Base-by-base conservation (phyloP, 2,888 invertebrate species). In the Thymelicus lineola region DNA sequence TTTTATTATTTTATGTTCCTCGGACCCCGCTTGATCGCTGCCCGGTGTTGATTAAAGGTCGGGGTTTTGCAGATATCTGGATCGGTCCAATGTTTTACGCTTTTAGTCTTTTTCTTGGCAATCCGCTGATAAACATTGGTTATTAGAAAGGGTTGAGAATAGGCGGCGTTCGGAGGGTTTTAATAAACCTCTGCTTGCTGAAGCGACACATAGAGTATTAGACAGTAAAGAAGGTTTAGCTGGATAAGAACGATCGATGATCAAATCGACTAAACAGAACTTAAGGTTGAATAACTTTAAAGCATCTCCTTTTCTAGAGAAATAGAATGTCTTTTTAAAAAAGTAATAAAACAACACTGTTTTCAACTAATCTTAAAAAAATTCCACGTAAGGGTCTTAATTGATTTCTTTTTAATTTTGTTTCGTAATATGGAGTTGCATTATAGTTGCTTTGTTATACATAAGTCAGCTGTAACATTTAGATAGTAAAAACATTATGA, bases 31-130 rank as follows among this genome's bases (percentile, higher is more conserved):
- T 90, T 88, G 91, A 88, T 89, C 88, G 86, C 78, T 79, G 74
- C 72, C 70, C 70, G 71, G 81, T 81, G 87, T 88, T 91, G 90
- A 91, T 91, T 90, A 88, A 88, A 87, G 88, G 86, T 85, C 77
- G 79, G 79, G 80, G 83, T 83, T 84, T 82, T 77, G 74, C 72
- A 75, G 77, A 71, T 77, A 82, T 82, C 78, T 80, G 77, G 73
- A 76, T 73, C 77, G 76, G 75, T 80, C 75, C 75, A 50, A 72
- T 73, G 75, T 75, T 80, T 77, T 76, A 76, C 71, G 75, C 77
- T 73, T 82, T 82, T 81, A 73, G 76, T 79, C 76, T 73, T 79
- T 76, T 75, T 73, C 46, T 65, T 53, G 42, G 36, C 28, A 46
- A 36, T 55, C 60, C 71, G 61, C 65, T 69, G 65, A 65, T 65